These are phyloP conservation scores for Craterocephalus amniculus DNA, from an alignment of 2,797 vertebrate species.

Conservation along the genomic window DNA sequence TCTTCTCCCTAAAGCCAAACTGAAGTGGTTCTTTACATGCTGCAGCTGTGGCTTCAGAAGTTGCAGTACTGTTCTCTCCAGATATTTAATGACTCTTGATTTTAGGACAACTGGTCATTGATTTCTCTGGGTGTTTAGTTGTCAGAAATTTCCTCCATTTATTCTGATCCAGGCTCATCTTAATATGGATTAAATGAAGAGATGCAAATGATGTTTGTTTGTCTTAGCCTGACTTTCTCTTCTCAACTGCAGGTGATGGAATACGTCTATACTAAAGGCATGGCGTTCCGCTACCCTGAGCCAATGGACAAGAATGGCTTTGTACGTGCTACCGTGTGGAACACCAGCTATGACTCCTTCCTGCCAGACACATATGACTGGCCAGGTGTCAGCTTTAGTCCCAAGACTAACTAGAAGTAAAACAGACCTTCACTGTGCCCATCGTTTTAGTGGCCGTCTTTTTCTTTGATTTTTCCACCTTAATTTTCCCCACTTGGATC, in stretches of 20 bases:
- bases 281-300: constrained; percentile 97
- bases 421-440: constrained; percentile 16
- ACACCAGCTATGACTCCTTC: constrained; percentile 91
- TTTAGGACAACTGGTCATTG: no score
- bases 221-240: neutral
- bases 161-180: neutral
- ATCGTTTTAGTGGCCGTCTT: constrained; percentile 14
- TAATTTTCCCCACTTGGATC: constrained; percentile 2
- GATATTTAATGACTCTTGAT: no score
- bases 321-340: constrained; percentile 88
- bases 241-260: constrained; percentile 86
- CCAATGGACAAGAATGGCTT: constrained; percentile 89
- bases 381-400: constrained; percentile 83
- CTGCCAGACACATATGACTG: constrained; percentile 93
- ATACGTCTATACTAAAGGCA: constrained; percentile 91
- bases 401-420: constrained; percentile 72
- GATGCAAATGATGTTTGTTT: neutral
- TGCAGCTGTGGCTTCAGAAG: no score
- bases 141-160: neutral
- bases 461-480: constrained; percentile 23
- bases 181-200: neutral
- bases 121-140: no score
- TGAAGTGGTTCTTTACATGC: no score
- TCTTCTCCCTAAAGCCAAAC: no score
- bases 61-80: no score